These are phyloP conservation scores for Gonatopus flavifemur DNA, from an alignment of 1,140 invertebrate genomes.

Conservation along the genomic window DNA sequence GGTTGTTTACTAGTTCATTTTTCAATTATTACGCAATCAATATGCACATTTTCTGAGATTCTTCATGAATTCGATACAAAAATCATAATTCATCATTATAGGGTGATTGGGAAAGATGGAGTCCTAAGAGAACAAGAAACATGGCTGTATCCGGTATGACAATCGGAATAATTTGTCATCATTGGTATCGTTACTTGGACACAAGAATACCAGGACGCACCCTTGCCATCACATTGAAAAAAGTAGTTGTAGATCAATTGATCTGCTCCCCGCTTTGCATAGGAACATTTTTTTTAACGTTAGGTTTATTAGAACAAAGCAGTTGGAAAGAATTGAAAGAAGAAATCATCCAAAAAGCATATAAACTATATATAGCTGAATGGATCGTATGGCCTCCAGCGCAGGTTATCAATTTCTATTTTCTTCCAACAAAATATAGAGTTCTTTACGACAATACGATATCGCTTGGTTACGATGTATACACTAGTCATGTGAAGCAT, in stretches of 20 bases:
- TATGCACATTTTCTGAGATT: not conserved
- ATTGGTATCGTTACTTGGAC: constrained; percentile 81
- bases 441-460: constrained; percentile 90
- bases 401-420: constrained; percentile 86
- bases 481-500: constrained; percentile 90
- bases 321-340: constrained; percentile 65
- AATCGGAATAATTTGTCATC: constrained; percentile 81
- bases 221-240: constrained; percentile 73
- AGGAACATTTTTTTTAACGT: constrained; percentile 76
- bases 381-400: constrained; percentile 82
- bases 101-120: constrained; percentile 65
- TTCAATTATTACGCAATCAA: constrained; percentile 1
- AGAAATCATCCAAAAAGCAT: constrained; percentile 78
- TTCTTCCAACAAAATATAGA: constrained; percentile 79
- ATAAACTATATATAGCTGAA: constrained; percentile 77
- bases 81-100: constrained; percentile 15
- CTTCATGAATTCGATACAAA: constrained; percentile 22
- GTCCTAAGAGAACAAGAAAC: constrained; percentile 69
- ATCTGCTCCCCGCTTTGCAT: constrained; percentile 86
- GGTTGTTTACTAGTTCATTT: constrained; percentile 27
- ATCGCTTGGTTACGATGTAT: constrained; percentile 87
- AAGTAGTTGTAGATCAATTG: constrained; percentile 85
- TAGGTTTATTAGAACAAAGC: constrained; percentile 72
- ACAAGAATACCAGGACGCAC: constrained; percentile 69
- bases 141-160: constrained; percentile 80